Base-by-base conservation (phyloP, 2,113 vertebrate species). In the Gallinago paraguaiae region DNA sequence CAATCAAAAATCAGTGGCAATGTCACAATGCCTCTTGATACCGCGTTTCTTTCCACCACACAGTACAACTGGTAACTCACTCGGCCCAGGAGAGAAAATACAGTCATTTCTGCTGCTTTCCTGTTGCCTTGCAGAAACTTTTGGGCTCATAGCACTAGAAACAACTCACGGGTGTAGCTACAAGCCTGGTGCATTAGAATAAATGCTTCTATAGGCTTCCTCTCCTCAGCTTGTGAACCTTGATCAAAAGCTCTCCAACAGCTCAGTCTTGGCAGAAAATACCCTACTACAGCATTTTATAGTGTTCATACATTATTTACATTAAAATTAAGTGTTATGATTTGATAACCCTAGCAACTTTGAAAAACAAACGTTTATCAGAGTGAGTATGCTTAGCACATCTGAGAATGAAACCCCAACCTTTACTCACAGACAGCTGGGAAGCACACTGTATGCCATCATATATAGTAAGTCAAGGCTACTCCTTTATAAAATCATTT, bases 21-120 rank as follows among this genome's bases (percentile, higher is more conserved):
- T 45, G 48, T 61, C 64, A 48, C 18, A 13, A 0, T 1, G 1
- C 0, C 6, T 22, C 31, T 11, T 10, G 24, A 25, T 46, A 82
- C 56, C 1, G 0, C 17, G 0, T 17, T 45, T 71, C 65, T 65
- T 86, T 60, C 35, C 3, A 0, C 57, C 2, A 0, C 2, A 2
- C 0, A 6, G 46, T 17, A 17, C 2, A 48, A 43, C 51, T 64
- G 57, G 12, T 70, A 82, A 39, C 50, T 45, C 8, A 4, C 17
- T 65, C 13, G 12, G 69, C 48, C 31, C 74, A 37, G 41, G 10
- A 59, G 28, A 37, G 23, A 60, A 46, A 10, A 46, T 4, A 11
- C 12, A 37, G 9, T 22, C 1, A 17, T 63, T 75, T 56, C 41
- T 76, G 31, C 13, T 6, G 1, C 17, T 82, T 94, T 79, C n/a